Base-by-base conservation (phyloP, 1,140 invertebrate genomes). In the Ruditapes philippinarum region DNA sequence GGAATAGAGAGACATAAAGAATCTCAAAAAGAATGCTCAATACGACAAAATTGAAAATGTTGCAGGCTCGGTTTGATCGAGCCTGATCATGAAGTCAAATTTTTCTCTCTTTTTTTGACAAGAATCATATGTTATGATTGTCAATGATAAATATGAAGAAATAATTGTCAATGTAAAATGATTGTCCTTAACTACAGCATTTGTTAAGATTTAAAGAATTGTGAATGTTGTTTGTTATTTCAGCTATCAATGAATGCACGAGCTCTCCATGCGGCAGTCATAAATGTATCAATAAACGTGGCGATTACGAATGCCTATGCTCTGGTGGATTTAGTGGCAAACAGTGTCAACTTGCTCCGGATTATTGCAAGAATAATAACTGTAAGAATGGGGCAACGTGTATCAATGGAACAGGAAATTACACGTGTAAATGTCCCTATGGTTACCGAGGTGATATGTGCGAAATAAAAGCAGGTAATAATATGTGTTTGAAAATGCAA, bases 401-500 rank as follows among this genome's bases (percentile, higher is more conserved):
- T 54, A 25, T 78, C 4, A 49, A 54, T 78, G 74, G 28, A n/a
- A 54, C 36, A 38, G 12, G 5, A 17, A 54, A 78, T 25, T 78
- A 51, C 36, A 54, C 74, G 3, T 78, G 74, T 28, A 45, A 51
- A 28, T 78, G 74, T 54, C 45, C n/a, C 0, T 36, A 57, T n/a
- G 74, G 74, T 17, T 54, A 36, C 14, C 4, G 31, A 36, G 74
- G 74, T 14, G 28, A 33, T 22, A 1, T 54, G 42, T 78, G 74
- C 38, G 25, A 78, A 78, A 31, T 33, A 33, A 51, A 78, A 78
- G 42, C 31, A 36, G 74, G 74, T 78, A 78, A 5, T 45, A 45
- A 7, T n/a, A n/a, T n/a, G n/a, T n/a, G n/a, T n/a, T n/a, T n/a
- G n/a, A n/a, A n/a, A n/a, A n/a, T n/a, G n/a, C n/a, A n/a, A n/a